phyloP scores from a whole-genome alignment of 2,797 vertebrate species.

The Leuciscus waleckii region DNA sequence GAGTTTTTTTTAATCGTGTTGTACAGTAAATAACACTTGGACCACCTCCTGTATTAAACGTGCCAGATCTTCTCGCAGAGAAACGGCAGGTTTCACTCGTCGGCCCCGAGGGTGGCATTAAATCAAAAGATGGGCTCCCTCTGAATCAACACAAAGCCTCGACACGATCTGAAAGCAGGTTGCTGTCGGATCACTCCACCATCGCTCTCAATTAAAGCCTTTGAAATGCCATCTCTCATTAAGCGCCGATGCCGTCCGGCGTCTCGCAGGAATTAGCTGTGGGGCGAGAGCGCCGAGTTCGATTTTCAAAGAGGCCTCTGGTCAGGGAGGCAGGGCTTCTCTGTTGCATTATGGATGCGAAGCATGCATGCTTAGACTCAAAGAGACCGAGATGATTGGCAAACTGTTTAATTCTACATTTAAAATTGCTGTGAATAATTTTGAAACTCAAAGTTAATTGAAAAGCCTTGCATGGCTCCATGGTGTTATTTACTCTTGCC shows the following conservation, averaged over 20 bases:
- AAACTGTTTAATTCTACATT: conserved; percentile 21
- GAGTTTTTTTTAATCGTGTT: conserved; percentile 9
- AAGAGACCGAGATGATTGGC: conserved; percentile 1
- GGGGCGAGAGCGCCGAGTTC: conserved; percentile 60
- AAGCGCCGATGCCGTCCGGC: conserved; percentile 62
- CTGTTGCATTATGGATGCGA: conserved; percentile 23
- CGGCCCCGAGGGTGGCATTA: conserved; percentile 57
- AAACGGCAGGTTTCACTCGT: conserved; percentile 61
- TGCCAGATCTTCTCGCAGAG: conserved; percentile 58
- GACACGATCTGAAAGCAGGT: conserved; percentile 49
- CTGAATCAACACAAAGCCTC: conserved; percentile 57
- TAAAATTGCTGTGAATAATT: conserved; percentile 16
- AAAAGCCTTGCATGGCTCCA: not conserved
- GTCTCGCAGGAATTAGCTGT: conserved; percentile 52
- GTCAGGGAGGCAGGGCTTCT: conserved; percentile 19
- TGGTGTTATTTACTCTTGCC: not conserved
- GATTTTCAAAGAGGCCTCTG: conserved; percentile 60
- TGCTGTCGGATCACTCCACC: conserved; percentile 63
- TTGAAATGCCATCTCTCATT: conserved; percentile 77
- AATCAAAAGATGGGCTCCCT: conserved; percentile 66
- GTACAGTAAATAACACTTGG: conserved; percentile 47
- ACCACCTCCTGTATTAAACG: conserved; percentile 55
- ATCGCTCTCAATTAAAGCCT: conserved; percentile 75
- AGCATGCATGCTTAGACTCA: not conserved
- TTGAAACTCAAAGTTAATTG: not conserved